phyloP scores from a whole-genome alignment of 2,888 invertebrate species.

The Protophormia terraenovae region DNA sequence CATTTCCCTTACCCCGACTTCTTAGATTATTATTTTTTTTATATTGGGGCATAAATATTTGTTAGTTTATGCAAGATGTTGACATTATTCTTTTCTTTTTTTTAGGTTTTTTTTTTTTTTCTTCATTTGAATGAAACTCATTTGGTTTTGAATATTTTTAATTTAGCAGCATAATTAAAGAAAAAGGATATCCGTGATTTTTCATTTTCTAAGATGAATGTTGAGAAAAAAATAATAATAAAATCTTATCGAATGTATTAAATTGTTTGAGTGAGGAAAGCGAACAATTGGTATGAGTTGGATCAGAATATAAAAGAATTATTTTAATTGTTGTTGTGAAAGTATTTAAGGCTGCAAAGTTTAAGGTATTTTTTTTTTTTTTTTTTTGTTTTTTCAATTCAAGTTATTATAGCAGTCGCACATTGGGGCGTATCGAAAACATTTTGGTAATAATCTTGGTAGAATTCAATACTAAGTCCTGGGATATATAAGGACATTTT shows the following conservation, averaged over 20 bases:
- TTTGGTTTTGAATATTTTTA: slow-evolving; percentile 73
- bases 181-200: slow-evolving; percentile 74
- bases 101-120: background rate
- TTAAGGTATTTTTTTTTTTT: too few relatives aligned
- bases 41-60: slow-evolving; percentile 34
- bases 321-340: background rate
- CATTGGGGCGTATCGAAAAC: too few relatives aligned
- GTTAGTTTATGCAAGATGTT: slow-evolving; percentile 61
- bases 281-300: background rate
- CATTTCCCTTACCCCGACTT: background rate
- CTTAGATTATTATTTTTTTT: background rate
- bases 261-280: background rate
- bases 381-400: too few relatives aligned
- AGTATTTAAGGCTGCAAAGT: too few relatives aligned
- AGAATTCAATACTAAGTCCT: too few relatives aligned
- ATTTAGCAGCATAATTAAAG: slow-evolving; percentile 73
- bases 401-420: too few relatives aligned
- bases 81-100: slow-evolving; percentile 34
- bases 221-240: background rate
- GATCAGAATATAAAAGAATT: slow-evolving; percentile 2
- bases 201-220: slow-evolving; percentile 70
- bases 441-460: too few relatives aligned
- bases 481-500: too few relatives aligned
- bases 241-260: slow-evolving; percentile 42
- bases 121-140: slow-evolving; percentile 65